Evolutionary conservation across 1,140 invertebrate genomes (phyloP), one percentile per base, ranked within the genome.

Genomic region (Aphelenchoides avenae): DNA sequence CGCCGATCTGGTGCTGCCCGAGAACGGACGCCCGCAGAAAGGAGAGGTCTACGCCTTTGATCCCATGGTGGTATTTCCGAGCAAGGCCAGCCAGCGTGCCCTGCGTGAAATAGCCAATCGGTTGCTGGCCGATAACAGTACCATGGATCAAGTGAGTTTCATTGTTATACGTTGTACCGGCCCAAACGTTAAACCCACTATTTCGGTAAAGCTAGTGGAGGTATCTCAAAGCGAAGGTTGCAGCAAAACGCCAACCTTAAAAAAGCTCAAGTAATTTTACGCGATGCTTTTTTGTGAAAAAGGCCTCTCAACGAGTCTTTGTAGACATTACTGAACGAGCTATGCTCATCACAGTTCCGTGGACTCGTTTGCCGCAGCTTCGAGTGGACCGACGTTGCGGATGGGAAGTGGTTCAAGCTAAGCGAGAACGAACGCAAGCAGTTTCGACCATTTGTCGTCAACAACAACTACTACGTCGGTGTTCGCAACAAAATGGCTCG

Each of bases 391-490:
- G 68, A 73, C 18, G 39, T 72, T 11, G 66, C 70, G 3, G 70
- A 72, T 42, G 70, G 70, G 2, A 65, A 68, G 36, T 72, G 71
- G 71, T 68, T 71, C 39, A 74, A 72, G 46, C 41, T 74, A 52
- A 66, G 64, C 27, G 61, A 73, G 15, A 26, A 26, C 27, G 68
- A 71, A 34, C 46, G 70, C 11, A 44, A 50, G 30, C 43, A 37
- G 9, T 27, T 44, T 11, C 39, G 39, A 5, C 70, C 70, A 7
- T 58, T 40, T 13, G 68, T 72, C 20, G 64, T 72, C 6, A 72
- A 72, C 20, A 72, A 72, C 33, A 72, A 72, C 49, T 74, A 64
- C 43, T 71, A 72, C 42, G 51, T 72, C 29, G 70, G 70, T 30
- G 71, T 54, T 0, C 52, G 59, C 9, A 72, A 69, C 42, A 72